Conservation (phyloP, 2,888 invertebrate genomes). For the Sphaeridia pumilis region DNA sequence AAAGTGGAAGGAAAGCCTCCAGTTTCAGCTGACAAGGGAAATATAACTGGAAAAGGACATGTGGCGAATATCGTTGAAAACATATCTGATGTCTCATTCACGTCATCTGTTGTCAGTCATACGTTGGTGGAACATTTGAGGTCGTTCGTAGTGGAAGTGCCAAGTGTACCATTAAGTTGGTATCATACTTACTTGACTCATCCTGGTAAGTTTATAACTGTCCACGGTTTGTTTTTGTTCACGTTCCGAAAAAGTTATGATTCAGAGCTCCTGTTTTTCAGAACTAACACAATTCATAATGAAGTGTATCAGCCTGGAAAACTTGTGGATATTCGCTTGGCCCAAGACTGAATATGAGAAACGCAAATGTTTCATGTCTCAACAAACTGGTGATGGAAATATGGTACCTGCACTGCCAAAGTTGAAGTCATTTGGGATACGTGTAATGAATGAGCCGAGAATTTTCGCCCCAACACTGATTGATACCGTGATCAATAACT, state of each 20-base stretch:
- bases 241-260: no score
- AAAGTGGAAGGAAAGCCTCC: conserved; percentile 21
- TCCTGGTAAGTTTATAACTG: no score
- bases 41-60: no score
- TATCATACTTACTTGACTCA: conserved; percentile 17
- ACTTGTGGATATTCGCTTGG: conserved; percentile 29
- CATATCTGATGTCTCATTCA: not conserved
- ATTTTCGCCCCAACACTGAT: conserved; percentile 22
- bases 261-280: no score
- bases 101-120: not conserved
- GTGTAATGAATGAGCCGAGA: conserved; percentile 22
- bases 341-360: conserved; percentile 26
- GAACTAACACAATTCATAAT: conserved; percentile 25
- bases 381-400: no score
- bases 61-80: no score
- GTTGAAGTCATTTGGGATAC: conserved; percentile 23
- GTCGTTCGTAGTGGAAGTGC: conserved; percentile 20
- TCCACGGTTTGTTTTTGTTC: no score
- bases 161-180: conserved; percentile 16
- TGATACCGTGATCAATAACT: conserved; percentile 16
- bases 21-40: no score
- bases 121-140: not conserved
- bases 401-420: conserved; percentile 22
- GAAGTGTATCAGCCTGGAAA: conserved; percentile 25
- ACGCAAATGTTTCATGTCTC: no score